Conservation (phyloP, 2,113 vertebrate genomes). For the Calyptomena viridis region DNA sequence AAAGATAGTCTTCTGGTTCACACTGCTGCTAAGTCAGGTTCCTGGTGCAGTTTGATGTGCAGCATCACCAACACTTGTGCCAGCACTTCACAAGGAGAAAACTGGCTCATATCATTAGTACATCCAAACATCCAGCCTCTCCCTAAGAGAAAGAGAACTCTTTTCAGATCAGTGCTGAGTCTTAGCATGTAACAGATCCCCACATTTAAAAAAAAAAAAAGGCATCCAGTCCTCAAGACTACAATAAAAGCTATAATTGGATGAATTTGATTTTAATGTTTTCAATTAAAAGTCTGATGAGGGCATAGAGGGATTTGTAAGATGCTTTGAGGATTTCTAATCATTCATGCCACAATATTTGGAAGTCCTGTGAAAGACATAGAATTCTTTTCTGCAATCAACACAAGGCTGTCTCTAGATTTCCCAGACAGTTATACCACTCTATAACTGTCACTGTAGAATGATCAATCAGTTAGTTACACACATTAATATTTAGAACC, state of each 20-base stretch:
- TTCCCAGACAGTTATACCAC: slow-evolving; percentile 14
- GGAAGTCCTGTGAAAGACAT: neutral
- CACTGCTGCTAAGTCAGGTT: neutral
- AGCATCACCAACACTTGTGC: neutral
- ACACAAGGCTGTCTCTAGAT: neutral
- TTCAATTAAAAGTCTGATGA: slow-evolving; percentile 13
- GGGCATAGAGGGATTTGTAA: neutral
- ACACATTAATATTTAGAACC: slow-evolving; percentile 8
- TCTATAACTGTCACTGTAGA: slow-evolving; percentile 13
- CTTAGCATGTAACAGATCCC: neutral
- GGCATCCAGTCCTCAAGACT: neutral
- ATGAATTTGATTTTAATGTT: neutral
- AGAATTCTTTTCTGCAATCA: neutral
- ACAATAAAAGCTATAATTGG: slow-evolving; percentile 1
- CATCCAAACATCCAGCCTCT: neutral
- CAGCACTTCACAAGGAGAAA: neutral
- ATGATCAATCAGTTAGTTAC: slow-evolving; percentile 2
- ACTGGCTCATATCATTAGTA: neutral
- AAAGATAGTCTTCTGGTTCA: neutral
- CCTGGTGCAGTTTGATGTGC: neutral
- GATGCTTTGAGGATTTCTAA: slow-evolving; percentile 26
- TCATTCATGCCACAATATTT: neutral
- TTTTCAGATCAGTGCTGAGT: neutral
- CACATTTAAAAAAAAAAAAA: neutral
- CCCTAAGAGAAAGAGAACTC: neutral